Evolutionary conservation across 2,113 vertebrate species (phyloP).

Genomic region (Odontophorus gujanensis): DNA sequence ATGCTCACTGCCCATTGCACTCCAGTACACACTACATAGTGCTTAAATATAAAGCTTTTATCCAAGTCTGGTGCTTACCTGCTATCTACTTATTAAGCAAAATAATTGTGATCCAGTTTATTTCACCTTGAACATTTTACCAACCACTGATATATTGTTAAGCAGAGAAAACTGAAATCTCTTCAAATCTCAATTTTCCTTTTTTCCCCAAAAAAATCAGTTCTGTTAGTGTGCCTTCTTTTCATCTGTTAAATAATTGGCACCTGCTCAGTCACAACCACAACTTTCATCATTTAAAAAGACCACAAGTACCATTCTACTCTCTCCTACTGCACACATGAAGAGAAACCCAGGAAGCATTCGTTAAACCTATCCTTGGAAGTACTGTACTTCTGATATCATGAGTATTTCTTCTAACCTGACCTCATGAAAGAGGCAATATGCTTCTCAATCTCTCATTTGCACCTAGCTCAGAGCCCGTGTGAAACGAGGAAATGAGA

Average conservation of each 20-base stretch:
- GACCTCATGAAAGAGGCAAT: neutral
- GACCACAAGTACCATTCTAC: neutral
- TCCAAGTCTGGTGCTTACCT: neutral
- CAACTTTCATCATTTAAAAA: neutral
- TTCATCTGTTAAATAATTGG: neutral
- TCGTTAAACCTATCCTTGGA: conserved; percentile 6
- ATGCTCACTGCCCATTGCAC: neutral
- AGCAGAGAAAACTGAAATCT: neutral
- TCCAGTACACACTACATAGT: neutral
- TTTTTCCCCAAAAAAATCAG: neutral
- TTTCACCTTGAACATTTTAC: neutral
- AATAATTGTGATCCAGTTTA: neutral
- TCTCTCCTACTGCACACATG: neutral
- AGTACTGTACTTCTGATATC: neutral
- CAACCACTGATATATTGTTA: neutral
- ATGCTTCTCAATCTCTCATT: neutral
- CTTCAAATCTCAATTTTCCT: neutral
- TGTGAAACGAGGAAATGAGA: neutral
- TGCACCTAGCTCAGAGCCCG: neutral
- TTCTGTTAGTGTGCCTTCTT: neutral
- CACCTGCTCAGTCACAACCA: neutral
- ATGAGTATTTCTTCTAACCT: neutral
- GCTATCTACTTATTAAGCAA: neutral
- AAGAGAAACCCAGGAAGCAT: neutral
- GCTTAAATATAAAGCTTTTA: neutral